Percentiles rank a stretch among this genome's conserved stretches.
Conservation (phyloP, 2,888 invertebrate species). For the Cacoxenus indagator region DNA sequence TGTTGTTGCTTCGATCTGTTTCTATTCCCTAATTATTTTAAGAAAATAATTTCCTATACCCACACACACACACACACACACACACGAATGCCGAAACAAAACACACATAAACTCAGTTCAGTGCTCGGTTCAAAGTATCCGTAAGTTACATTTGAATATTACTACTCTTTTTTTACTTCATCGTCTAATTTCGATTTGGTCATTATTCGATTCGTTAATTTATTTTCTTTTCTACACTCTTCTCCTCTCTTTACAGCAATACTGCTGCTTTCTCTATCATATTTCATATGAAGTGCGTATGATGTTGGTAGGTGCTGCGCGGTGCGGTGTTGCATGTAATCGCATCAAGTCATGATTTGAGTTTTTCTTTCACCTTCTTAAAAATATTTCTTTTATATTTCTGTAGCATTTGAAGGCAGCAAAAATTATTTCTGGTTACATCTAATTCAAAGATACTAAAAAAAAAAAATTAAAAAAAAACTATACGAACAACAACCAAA, state of each 20-base stretch:
- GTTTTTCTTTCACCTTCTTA: slow-evolving; percentile 19
- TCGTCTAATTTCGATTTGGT: slow-evolving; percentile 58
- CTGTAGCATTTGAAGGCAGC: slow-evolving; percentile 58
- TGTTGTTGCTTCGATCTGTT: slow-evolving; percentile 8
- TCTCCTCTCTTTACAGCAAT: too few relatives aligned
- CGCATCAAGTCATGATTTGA: slow-evolving; percentile 63
- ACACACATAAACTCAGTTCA: too few relatives aligned
- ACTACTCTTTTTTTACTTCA: background rate
- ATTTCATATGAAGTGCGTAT: too few relatives aligned
- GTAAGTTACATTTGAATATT: slow-evolving; percentile 15
- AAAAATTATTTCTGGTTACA: slow-evolving; percentile 60
- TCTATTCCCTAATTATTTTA: background rate
- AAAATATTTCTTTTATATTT: slow-evolving; percentile 13
- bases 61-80: background rate
- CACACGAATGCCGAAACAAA: too few relatives aligned
- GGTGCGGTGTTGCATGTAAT: slow-evolving; percentile 43
- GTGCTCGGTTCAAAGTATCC: slow-evolving; percentile 6
- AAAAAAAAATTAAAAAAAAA: slow-evolving; percentile 31
- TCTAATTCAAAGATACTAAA: slow-evolving; percentile 51
- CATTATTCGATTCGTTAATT: slow-evolving; percentile 34
- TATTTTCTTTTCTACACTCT: slow-evolving; percentile 13
- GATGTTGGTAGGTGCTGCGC: background rate
- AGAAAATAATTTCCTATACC: background rate
- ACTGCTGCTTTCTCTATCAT: too few relatives aligned
- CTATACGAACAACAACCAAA: background rate